Conservation (phyloP, 2,888 invertebrate genomes). For the Dynastes maya region DNA sequence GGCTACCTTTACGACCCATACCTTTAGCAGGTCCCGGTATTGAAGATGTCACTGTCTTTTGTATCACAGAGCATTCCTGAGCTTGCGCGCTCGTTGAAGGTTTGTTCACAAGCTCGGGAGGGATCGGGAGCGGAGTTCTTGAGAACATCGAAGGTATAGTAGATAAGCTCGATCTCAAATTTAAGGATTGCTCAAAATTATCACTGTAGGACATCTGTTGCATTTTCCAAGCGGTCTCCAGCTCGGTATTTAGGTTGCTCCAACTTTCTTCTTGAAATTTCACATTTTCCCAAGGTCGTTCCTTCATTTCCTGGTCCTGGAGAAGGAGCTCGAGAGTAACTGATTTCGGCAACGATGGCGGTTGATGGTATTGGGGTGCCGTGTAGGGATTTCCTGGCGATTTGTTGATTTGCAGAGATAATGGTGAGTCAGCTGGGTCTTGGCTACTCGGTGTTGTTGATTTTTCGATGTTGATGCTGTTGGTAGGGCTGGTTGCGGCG, state of each 20-base stretch:
- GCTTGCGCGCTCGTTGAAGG: conserved; percentile 59
- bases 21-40: conserved; percentile 39
- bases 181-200: conserved; percentile 30
- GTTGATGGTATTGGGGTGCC: not conserved
- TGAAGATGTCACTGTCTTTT: conserved; percentile 57
- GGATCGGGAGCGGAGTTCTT: conserved; percentile 61
- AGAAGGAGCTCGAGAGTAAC: conserved; percentile 46
- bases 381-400: too few species aligned
- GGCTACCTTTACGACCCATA: conserved; percentile 73
- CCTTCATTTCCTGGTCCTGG: conserved; percentile 40
- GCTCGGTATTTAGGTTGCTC: conserved; percentile 4
- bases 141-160: conserved; percentile 49
- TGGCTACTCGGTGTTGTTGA: not conserved
- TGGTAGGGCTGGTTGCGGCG: conserved; percentile 21
- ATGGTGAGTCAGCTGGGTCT: not conserved
- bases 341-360: not conserved
- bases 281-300: conserved; percentile 39
- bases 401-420: too few species aligned
- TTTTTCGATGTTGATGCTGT: not conserved
- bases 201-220: conserved; percentile 23
- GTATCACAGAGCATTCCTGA: conserved; percentile 69
- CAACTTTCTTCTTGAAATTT: conserved; percentile 22
- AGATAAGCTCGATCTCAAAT: conserved; percentile 32
- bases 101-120: conserved; percentile 62
- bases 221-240: conserved; percentile 31